Conservation (phyloP, 1,140 invertebrate genomes). For the Charaxes varanes region DNA sequence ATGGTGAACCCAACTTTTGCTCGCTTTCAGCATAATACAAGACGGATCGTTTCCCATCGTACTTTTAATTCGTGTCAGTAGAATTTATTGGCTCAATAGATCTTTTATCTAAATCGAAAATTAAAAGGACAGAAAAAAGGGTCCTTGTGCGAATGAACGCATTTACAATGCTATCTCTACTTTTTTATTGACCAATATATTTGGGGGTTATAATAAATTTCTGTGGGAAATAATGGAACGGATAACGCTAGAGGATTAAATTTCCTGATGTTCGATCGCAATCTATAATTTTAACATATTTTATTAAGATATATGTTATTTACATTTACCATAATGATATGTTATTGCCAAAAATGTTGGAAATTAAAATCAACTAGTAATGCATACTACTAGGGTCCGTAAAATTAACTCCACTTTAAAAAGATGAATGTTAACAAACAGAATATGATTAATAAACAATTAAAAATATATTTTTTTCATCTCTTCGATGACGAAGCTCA, state of each 20-base stretch:
- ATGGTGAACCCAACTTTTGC: neutral
- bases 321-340: too few relatives aligned
- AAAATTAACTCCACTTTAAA: too few relatives aligned
- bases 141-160: conserved; percentile 37
- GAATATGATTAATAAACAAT: too few relatives aligned
- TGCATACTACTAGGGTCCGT: too few relatives aligned
- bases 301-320: neutral
- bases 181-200: conserved; percentile 32
- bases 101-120: conserved; percentile 55
- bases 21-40: conserved; percentile 17
- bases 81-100: conserved; percentile 30
- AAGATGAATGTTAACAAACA: too few relatives aligned
- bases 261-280: neutral
- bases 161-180: conserved; percentile 44
- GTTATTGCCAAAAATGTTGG: too few relatives aligned
- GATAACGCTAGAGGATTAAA: neutral
- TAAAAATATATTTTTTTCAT: too few relatives aligned
- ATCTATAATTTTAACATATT: neutral
- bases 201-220: conserved; percentile 32
- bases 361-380: too few relatives aligned
- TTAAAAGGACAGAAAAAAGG: conserved; percentile 22
- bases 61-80: conserved; percentile 20
- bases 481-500: too few relatives aligned
- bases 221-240: conserved; percentile 33
- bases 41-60: conserved; percentile 28